Percentiles rank a stretch among this genome's conserved stretches.
These are phyloP conservation scores for Chelmon rostratus DNA, from an alignment of 2,797 vertebrate genomes.

Conservation along the genomic window DNA sequence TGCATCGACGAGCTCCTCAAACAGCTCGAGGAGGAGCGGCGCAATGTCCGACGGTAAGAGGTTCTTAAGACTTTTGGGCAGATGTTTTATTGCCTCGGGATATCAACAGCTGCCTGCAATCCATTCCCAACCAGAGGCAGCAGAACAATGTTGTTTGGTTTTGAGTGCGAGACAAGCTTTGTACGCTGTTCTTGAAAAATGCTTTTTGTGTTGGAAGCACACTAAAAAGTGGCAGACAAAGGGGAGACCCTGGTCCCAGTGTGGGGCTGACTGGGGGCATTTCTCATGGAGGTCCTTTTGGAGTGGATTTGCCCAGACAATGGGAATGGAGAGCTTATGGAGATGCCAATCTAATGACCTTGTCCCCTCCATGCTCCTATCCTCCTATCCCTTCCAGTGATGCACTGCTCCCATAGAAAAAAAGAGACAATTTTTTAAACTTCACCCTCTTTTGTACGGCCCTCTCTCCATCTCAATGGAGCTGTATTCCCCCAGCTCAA, in stretches of 20 bases:
- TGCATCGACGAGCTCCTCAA: constrained; percentile 91
- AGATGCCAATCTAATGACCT: constrained; percentile 82
- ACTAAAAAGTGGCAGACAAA: constrained; percentile 76
- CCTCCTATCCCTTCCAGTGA: constrained; percentile 49
- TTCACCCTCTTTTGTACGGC: constrained; percentile 75
- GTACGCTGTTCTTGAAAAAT: constrained; percentile 74
- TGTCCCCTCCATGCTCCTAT: constrained; percentile 75
- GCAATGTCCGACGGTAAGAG: constrained; percentile 90
- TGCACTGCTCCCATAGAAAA: constrained; percentile 55
- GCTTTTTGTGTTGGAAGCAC: constrained; percentile 68
- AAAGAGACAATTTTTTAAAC: constrained; percentile 79
- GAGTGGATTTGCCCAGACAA: constrained; percentile 72
- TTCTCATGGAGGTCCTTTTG: constrained; percentile 76
- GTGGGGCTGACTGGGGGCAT: constrained; percentile 70
- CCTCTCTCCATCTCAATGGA: constrained; percentile 80
- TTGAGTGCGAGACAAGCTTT: constrained; percentile 74
- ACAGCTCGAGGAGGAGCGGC: constrained; percentile 91
- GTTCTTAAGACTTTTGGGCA: constrained; percentile 49
- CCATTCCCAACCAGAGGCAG: constrained; percentile 69
- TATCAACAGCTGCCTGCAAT: constrained; percentile 76
- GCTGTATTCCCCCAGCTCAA: constrained; percentile 65
- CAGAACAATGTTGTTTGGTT: constrained; percentile 79
- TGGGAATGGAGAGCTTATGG: constrained; percentile 77
- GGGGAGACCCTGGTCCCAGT: constrained; percentile 57
- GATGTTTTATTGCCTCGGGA: constrained; percentile 66